Evolutionary conservation across 2,797 vertebrate genomes (phyloP).

Genomic region (Diglossa cyanea): DNA sequence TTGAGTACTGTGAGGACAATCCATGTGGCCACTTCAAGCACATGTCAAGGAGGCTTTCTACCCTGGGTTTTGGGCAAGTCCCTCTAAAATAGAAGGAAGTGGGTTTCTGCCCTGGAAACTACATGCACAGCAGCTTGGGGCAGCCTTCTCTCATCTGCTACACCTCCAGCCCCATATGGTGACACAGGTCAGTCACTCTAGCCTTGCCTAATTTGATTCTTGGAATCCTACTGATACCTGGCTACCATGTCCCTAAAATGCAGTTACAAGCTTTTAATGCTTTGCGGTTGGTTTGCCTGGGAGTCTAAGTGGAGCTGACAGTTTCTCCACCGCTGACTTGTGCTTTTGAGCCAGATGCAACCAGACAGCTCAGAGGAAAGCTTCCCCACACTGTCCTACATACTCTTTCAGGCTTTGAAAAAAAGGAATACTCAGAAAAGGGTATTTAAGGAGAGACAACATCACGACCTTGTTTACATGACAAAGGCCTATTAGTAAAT

Average conservation of each 20-base stretch:
- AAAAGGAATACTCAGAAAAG: background rate
- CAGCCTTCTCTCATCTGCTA: background rate
- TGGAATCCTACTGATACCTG: background rate
- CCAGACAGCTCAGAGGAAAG: slow-evolving; percentile 17
- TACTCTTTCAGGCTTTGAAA: background rate
- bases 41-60: background rate
- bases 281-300: background rate
- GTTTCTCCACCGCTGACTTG: background rate
- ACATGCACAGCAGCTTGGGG: accelerated
- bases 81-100: background rate
- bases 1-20: background rate
- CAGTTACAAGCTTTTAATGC: background rate
- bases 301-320: background rate
- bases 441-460: background rate
- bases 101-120: background rate
- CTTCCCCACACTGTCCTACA: slow-evolving; percentile 30
- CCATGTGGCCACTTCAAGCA: background rate
- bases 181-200: background rate
- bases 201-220: background rate
- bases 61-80: background rate
- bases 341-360: slow-evolving; percentile 16
- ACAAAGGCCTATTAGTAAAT: background rate
- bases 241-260: background rate
- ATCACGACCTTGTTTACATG: background rate
- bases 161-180: background rate